phyloP scores from a whole-genome alignment of 2,797 vertebrate genomes.

The Scyliorhinus canicula region DNA sequence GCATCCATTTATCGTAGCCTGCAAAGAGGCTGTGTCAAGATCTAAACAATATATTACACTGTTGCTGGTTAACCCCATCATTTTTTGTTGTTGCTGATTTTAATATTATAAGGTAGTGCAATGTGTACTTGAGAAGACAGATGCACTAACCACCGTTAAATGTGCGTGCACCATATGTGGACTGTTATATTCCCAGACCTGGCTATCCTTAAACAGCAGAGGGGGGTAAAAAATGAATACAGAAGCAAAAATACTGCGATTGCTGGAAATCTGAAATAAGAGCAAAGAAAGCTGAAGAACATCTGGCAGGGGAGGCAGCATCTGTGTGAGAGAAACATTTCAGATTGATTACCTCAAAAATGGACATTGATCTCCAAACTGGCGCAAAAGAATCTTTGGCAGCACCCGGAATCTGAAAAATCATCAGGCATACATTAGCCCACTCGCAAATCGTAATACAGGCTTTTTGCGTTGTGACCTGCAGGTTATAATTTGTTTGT shows the following conservation, averaged over 20 bases:
- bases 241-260: too few relatives aligned
- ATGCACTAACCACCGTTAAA: neutral
- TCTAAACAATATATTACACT: neutral
- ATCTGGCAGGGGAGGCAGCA: too few relatives aligned
- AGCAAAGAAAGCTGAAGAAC: too few relatives aligned
- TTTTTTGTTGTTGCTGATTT: neutral
- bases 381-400: neutral
- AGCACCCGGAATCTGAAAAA: neutral
- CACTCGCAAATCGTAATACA: neutral
- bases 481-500: neutral
- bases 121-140: neutral
- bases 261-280: too few relatives aligned
- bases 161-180: neutral
- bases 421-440: neutral
- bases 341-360: neutral
- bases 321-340: too few relatives aligned
- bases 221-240: neutral
- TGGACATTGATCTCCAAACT: neutral
- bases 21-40: neutral
- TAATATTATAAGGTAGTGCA: neutral
- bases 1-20: neutral
- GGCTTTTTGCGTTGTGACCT: too few relatives aligned
- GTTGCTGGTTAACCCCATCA: neutral
- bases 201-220: neutral
- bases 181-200: neutral